Base-by-base conservation (phyloP, 37 sponge, comb jelly and placozoan species). In the Spongilla lacustris region DNA sequence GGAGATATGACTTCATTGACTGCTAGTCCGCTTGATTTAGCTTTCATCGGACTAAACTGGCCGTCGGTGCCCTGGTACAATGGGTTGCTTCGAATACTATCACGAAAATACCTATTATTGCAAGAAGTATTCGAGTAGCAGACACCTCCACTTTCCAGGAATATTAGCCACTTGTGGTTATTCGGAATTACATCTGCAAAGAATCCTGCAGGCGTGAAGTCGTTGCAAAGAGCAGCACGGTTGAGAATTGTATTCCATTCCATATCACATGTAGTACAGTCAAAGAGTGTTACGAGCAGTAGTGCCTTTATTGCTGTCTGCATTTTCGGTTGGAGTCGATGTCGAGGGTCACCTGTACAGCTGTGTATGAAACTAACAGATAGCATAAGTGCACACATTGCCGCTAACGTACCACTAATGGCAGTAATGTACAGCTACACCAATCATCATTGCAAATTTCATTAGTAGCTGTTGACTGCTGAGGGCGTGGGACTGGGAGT, bases 151-250 rank as follows among this genome's bases (percentile, higher is more conserved):
- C 89, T 81, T 72, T 92, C 92, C 33, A 92, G 67, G 58, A 69
- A 92, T 8, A 92, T 75, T 21, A 88, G 71, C 92, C 92, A 92
- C 73, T 87, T 87, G 31, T 78, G 29, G n/a, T 66, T 25, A 2
- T 50, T 17, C 0, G 33, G 11, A 23, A 50, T 79, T 21, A 50
- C 21, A 11, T 37, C n/a, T 2, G 50, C 26, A 66, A 79, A 86
- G 66, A 69, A 86, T 46, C 86, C 86, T 23, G 86, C 86, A 27
- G 24, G 71, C n/a, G 80, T 79, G 86, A 86, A 86, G 29, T 86
- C 86, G 36, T 86, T 86, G 66, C 86, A 86, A 22, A 86, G 36
- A 26, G 86, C 86, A 30, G 13, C 11, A n/a, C 38, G 13, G 49
- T 86, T 67, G n/a, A 72, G 36, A n/a, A 86, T 70, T 30, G 38